Conservation (phyloP, 2,113 vertebrate species). For the Nesogale talazaci region DNA sequence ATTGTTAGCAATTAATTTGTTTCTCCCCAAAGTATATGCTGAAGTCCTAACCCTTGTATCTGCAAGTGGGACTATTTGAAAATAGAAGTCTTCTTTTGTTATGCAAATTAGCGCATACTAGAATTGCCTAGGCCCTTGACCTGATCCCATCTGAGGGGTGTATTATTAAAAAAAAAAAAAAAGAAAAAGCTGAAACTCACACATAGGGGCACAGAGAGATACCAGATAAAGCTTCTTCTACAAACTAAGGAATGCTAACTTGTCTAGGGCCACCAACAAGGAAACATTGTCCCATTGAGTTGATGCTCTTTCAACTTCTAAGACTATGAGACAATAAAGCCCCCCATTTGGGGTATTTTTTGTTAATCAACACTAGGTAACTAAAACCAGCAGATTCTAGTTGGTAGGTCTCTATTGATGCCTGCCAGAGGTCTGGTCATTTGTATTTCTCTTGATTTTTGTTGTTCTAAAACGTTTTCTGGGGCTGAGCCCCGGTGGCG, state of each 20-base stretch:
- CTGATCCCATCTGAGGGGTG: background rate
- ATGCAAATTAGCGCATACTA: background rate
- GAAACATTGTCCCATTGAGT: background rate
- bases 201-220: background rate
- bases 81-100: background rate
- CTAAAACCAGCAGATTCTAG: background rate
- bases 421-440: background rate
- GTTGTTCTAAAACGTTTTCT: too few species aligned
- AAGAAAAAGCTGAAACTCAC: too few species aligned
- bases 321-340: background rate
- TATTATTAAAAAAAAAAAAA: background rate
- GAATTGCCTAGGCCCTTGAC: background rate
- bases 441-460: background rate
- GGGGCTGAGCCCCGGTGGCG: too few species aligned
- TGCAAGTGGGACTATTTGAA: background rate
- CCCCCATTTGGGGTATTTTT: background rate
- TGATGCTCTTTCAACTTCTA: background rate
- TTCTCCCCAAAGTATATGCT: background rate
- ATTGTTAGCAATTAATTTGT: background rate
- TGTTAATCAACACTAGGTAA: background rate
- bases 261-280: background rate
- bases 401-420: accelerated
- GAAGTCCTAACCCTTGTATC: background rate
- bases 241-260: too few species aligned
- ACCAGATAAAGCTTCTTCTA: background rate